Conservation (phyloP, 2,113 vertebrate species). For the Pygoscelis antarcticus region DNA sequence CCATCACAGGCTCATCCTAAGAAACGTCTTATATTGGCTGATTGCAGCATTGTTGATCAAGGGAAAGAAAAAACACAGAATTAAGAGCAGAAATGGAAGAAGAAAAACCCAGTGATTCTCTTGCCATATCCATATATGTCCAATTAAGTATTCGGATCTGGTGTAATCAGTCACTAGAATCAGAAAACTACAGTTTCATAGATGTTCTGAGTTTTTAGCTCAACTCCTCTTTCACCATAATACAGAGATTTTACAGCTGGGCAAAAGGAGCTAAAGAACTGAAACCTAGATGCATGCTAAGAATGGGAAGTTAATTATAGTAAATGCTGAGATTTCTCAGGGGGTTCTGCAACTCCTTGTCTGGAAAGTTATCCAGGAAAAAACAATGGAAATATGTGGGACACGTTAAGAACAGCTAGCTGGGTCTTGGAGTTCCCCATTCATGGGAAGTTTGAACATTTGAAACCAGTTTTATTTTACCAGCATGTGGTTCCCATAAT, state of each 20-base stretch:
- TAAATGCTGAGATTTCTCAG: background rate
- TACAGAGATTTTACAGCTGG: background rate
- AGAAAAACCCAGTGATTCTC: background rate
- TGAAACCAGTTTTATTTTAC: slow-evolving; percentile 15
- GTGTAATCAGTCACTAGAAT: background rate
- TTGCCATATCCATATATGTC: background rate
- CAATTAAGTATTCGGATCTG: background rate
- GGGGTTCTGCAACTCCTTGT: background rate
- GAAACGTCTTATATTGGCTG: background rate
- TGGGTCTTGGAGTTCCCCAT: background rate
- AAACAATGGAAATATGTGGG: background rate
- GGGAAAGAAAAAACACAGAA: background rate
- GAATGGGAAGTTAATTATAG: background rate
- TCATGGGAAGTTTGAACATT: background rate
- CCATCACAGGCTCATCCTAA: background rate
- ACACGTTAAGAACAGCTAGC: background rate
- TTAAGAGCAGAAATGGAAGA: background rate
- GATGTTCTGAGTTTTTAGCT: background rate
- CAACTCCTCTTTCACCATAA: background rate
- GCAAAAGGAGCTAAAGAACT: background rate
- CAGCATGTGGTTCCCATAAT: background rate
- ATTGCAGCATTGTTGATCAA: background rate
- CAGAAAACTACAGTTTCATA: background rate
- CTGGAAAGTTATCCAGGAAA: background rate
- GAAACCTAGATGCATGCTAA: background rate